Base-by-base conservation (phyloP, 64 coral and sea anemone genomes). In the Pocillopora verrucosa region DNA sequence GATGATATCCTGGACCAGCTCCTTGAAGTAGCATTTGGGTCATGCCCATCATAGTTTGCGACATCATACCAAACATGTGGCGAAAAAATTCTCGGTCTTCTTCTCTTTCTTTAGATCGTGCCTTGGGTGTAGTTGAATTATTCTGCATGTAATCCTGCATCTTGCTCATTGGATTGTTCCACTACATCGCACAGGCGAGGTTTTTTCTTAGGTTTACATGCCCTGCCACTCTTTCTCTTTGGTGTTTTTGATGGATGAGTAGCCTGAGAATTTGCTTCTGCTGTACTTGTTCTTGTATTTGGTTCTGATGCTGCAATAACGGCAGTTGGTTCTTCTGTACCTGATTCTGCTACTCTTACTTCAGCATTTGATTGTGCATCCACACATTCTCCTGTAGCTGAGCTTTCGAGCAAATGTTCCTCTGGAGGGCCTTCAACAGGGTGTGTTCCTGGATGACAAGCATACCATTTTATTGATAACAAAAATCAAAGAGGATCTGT, bases 81-180 rank as follows among this genome's bases (percentile, higher is more conserved):
- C 76, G 12, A 80, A 87, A 87, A 74, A 92, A 80, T 60, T 92
- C 69, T 79, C n/a, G 22, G 56, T 92, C 84, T 88, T 92, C 75
- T 78, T 87, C 30, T 30, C 30, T 87, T 80, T 88, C 76, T 88
- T 73, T 92, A 11, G 61, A 65, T 59, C 75, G 62, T 79, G 34
- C 30, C 61, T 92, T 37, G 70, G 16, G 56, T 58, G 56, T 30
- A 30, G 30, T 30, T 30, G 30, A 70, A 10, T 17, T 63, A 63
- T 17, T 63, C 61, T 63, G 61, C 11, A 64, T 10, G 6, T 64
- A 64, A 13, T 92, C 76, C 36, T 68, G 61, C 68, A 88, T 78
- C 45, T 38, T 88, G 86, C 80, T 92, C 77, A 92, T 88, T 80
- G 26, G 76, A 82, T 80, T 92, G 75, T 73, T 92, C 85, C 62